These are phyloP conservation scores for Epizoanthus fatuus DNA, from an alignment of 92 coral and sea anemone species.

Conservation along the genomic window DNA sequence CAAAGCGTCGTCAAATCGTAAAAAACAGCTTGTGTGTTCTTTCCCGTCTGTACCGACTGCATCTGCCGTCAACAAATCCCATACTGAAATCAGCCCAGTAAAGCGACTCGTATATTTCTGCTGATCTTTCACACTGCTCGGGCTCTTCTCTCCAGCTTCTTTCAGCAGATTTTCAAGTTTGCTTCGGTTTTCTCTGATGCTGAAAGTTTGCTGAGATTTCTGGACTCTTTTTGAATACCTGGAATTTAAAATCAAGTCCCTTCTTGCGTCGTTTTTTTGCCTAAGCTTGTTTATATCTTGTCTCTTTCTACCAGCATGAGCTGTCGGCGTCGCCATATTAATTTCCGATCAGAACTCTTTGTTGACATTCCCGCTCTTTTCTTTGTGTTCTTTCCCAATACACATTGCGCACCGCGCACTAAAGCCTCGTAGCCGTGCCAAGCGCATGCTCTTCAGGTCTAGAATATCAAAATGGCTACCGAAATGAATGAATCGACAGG, in stretches of 20 bases:
- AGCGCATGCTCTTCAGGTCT: neutral
- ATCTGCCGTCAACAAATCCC: neutral
- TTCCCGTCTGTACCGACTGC: neutral
- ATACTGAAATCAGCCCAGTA: neutral
- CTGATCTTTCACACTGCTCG: neutral
- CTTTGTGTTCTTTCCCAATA: neutral
- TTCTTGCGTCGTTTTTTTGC: neutral
- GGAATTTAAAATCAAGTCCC: neutral
- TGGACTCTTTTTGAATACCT: neutral
- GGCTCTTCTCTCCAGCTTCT: too few relatives aligned
- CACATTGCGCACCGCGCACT: too few relatives aligned
- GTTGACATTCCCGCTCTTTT: neutral
- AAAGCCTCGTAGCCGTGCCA: neutral
- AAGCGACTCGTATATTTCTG: neutral
- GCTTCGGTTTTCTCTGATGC: neutral
- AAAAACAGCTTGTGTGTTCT: neutral
- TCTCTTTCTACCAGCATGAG: too few relatives aligned
- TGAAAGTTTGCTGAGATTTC: neutral
- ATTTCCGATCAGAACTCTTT: neutral
- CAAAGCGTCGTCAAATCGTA: neutral
- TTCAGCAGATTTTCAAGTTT: neutral
- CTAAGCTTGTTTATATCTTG: too few relatives aligned
- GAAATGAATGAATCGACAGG: neutral
- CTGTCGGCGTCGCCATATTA: neutral
- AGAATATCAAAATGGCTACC: neutral